Conservation (phyloP, 2,113 vertebrate genomes). For the Zootoca vivipara region DNA sequence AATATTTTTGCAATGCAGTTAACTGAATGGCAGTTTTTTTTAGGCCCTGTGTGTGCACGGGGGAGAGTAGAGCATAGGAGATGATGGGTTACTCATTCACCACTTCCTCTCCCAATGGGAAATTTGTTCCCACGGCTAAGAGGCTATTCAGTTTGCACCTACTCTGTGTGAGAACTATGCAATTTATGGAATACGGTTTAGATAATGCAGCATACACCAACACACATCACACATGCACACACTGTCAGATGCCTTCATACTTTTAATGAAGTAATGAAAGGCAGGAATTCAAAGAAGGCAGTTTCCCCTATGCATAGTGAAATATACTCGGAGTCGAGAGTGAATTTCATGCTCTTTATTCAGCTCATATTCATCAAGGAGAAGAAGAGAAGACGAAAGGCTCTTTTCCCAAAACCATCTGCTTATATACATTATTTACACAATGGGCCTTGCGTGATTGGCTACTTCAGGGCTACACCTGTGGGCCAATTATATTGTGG, state of each 20-base stretch:
- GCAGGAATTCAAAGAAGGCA: neutral
- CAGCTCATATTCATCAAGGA: too few relatives aligned
- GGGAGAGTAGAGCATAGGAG: neutral
- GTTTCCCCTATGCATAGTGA: too few relatives aligned
- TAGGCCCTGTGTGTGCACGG: too few relatives aligned
- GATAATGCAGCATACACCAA: neutral
- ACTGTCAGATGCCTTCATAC: neutral
- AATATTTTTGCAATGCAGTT: neutral
- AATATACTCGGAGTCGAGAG: too few relatives aligned
- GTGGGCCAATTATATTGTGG: too few relatives aligned
- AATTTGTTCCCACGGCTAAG: neutral
- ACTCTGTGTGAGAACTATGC: neutral
- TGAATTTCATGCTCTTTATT: too few relatives aligned
- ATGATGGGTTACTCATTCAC: too few relatives aligned
- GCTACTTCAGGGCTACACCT: too few relatives aligned
- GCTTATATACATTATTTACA: too few relatives aligned
- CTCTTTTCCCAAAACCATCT: too few relatives aligned
- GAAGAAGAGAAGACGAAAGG: too few relatives aligned
- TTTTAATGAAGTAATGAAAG: neutral
- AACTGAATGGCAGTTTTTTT: neutral
- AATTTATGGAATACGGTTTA: neutral
- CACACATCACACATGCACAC: neutral
- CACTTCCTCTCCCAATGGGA: neutral
- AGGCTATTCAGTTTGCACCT: neutral
- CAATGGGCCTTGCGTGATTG: too few relatives aligned